Evolutionary conservation across 2,797 vertebrate species (phyloP), one percentile per base, ranked within the genome.

Genomic region (Masticophis lateralis): DNA sequence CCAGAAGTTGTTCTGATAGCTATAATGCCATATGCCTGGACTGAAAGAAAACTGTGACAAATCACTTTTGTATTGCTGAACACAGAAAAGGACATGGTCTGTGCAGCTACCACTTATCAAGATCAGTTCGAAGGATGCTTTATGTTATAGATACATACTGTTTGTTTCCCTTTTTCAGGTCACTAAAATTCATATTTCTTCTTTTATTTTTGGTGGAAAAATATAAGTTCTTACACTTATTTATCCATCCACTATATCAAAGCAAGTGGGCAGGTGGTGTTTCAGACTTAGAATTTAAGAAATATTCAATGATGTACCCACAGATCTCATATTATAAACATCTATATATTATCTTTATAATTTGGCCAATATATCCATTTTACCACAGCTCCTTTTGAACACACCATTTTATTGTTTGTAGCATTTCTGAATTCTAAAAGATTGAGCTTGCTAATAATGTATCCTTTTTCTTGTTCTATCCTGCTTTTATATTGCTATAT

Each of bases 221-320:
- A 83, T 87, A 4, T 6, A 43, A 37, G 11, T 61, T 56, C 61
- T 55, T 18, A 27, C 9, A 4, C 27, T 60, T 5, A 0, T 61
- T 0, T 0, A 79, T 47, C 63, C 66, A 6, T 6, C 86, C 60
- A 10, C 20, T 56, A 88, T 88, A 28, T 0, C 12, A 86, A 6
- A 74, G 43, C 20, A 86, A 92, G 93, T 94, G 93, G 88, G 4
- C 11, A 51, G 59, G 59, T 47, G 9, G 20, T 25, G 9, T 43
- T 63, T 90, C 61, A 55, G 32, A 37, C 63, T 1, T 0, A 87
- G 91, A 92, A 93, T 88, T 79, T 93, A 91, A 90, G 95, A 95
- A 94, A 90, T 89, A 91, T 1, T 63, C 37, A 37, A 37, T 57
- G 93, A 0, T 0, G n/a, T 37, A 90, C n/a, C 27, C 91, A 0